Evolutionary conservation across 2,888 invertebrate genomes (phyloP).

Genomic region (Cosmorhoe ocellata): DNA sequence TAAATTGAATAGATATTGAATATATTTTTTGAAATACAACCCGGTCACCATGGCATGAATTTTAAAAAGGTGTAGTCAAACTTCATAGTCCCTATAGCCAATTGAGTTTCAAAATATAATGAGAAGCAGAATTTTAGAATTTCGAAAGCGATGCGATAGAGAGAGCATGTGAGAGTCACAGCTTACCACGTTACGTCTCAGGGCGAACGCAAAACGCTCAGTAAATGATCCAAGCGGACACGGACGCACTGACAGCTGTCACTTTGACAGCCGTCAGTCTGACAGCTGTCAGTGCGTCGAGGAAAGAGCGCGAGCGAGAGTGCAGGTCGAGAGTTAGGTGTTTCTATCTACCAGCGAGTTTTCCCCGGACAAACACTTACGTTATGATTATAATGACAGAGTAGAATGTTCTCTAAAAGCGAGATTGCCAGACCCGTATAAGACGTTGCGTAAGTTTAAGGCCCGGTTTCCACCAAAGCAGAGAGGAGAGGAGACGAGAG

Average conservation of each 20-base stretch:
- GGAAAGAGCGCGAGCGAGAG: conserved; percentile 36
- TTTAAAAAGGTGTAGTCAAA: conserved; percentile 20
- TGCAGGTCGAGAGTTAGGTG: conserved; percentile 34
- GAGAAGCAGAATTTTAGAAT: conserved; percentile 37
- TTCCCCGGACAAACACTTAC: conserved; percentile 21
- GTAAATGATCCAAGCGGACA: conserved; percentile 26
- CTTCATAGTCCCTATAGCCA: conserved; percentile 42
- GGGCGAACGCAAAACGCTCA: conserved; percentile 29
- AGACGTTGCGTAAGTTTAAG: neutral
- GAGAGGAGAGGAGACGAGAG: no score
- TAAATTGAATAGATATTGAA: neutral
- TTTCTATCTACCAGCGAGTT: conserved; percentile 31
- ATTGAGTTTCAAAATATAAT: conserved; percentile 39
- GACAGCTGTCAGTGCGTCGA: conserved; percentile 21
- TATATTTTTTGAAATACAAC: conserved; percentile 31
- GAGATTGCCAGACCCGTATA: conserved; percentile 12
- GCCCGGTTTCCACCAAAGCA: no score
- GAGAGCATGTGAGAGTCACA: conserved; percentile 14
- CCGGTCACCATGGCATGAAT: conserved; percentile 21
- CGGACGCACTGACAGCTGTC: conserved; percentile 5
- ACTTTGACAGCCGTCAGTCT: neutral
- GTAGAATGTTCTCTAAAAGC: conserved; percentile 22
- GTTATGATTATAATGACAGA: conserved; percentile 1
- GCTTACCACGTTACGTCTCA: conserved; percentile 23
- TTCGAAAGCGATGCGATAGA: conserved; percentile 30